Evolutionary conservation across 53 echinoderm and acorn worm species (phyloP).

Genomic region (Zoroaster sp.): DNA sequence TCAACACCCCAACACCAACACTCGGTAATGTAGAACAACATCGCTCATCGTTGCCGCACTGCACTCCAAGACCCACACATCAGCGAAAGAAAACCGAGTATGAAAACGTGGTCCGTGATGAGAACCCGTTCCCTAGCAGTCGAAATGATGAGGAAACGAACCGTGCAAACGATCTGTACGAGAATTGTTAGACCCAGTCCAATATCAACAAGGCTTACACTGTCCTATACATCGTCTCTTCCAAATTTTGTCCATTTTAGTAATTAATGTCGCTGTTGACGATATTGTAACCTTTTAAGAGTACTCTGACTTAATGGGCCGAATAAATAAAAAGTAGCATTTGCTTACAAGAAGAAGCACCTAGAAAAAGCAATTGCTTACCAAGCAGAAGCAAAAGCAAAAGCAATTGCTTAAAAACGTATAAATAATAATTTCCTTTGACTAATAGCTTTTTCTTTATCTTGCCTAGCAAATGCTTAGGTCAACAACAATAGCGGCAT

Average conservation of each 20-base stretch:
- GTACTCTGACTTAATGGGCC: too few species aligned
- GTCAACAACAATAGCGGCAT: too few species aligned
- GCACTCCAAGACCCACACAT: conserved; percentile 1
- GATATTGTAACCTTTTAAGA: too few species aligned
- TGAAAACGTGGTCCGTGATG: neutral
- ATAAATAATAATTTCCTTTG: too few species aligned
- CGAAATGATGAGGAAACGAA: neutral
- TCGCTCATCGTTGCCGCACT: neutral
- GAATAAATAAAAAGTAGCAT: too few species aligned
- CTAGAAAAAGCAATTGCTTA: too few species aligned
- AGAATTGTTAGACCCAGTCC: conserved; percentile 7
- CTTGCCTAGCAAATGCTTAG: too few species aligned
- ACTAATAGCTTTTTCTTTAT: too few species aligned
- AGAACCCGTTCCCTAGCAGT: neutral
- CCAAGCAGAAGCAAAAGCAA: too few species aligned
- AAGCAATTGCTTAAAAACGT: too few species aligned
- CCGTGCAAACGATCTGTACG: neutral
- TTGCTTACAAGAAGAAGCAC: too few species aligned
- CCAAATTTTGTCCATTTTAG: neutral
- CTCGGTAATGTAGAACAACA: neutral
- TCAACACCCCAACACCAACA: conserved; percentile 2
- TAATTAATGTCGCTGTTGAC: too few species aligned
- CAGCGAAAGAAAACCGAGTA: conserved; percentile 46
- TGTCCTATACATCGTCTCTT: neutral
- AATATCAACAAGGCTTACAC: neutral